A percentile compares a stretch with the other conserved stretches of the same genome.
Evolutionary conservation across 2,113 vertebrate species (phyloP).

Genomic region (Sitta europaea): DNA sequence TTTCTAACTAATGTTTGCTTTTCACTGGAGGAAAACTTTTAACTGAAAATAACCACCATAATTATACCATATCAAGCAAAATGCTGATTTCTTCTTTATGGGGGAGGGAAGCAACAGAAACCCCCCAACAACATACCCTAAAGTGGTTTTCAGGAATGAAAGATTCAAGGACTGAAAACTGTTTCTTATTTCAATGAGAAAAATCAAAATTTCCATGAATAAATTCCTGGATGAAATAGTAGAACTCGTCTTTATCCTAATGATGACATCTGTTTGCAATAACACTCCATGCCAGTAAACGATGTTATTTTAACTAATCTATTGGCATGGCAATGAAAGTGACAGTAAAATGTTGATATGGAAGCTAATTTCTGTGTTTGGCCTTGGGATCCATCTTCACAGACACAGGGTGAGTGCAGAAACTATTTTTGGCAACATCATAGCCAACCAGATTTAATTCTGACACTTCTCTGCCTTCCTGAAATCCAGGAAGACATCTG

Average conservation of each 20-base stretch:
- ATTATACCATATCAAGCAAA: background rate
- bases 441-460: constrained; percentile 13
- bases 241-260: constrained; percentile 7
- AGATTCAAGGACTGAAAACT: background rate
- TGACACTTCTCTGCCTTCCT: constrained; percentile 36
- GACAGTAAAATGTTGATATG: constrained; percentile 53
- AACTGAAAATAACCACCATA: background rate
- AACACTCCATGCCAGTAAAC: constrained; percentile 36
- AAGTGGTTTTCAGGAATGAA: background rate
- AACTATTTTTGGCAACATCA: constrained; percentile 45
- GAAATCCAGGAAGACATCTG: constrained; percentile 39
- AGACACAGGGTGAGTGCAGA: background rate
- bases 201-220: constrained; percentile 18
- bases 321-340: constrained; percentile 49
- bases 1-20: constrained; percentile 1
- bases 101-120: background rate
- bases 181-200: background rate
- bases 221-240: background rate
- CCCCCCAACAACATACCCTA: background rate
- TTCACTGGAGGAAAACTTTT: background rate
- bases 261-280: constrained; percentile 56
- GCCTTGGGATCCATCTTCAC: constrained; percentile 33
- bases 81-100: background rate
- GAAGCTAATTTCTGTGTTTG: constrained; percentile 60
- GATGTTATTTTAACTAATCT: constrained; percentile 56